A percentile compares a stretch with the other conserved stretches of the same genome.
These are phyloP conservation scores for Paralichthys olivaceus DNA, from an alignment of 2,113 vertebrate species.

Conservation along the genomic window DNA sequence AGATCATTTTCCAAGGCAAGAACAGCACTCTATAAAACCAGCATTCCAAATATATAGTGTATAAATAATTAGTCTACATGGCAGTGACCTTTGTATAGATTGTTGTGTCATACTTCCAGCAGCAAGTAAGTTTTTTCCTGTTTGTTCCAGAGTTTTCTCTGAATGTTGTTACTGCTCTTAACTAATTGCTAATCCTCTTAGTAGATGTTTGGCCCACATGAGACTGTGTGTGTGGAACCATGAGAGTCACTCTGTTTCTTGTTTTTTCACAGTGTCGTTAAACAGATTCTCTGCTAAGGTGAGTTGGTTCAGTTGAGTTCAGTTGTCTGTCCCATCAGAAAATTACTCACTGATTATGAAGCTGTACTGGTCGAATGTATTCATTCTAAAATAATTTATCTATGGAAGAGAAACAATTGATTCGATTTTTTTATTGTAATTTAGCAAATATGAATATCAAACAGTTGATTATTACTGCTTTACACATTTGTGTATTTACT, in stretches of 20 bases:
- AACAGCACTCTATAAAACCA: not conserved
- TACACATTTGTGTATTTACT: too few species aligned
- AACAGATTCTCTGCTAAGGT: conserved; percentile 97
- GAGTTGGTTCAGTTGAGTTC: conserved; percentile 63
- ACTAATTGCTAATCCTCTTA: conserved; percentile 66
- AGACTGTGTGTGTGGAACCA: not conserved
- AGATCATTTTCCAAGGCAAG: conserved; percentile 98
- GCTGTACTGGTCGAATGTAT: too few species aligned
- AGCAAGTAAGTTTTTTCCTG: not conserved
- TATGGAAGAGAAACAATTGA: not conserved
- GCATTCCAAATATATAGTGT: not conserved
- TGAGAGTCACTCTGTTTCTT: conserved; percentile 43
- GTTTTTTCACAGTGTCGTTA: conserved; percentile 89
- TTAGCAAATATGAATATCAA: too few species aligned
- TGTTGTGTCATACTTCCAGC: not conserved
- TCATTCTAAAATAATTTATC: too few species aligned
- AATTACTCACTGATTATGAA: not conserved
- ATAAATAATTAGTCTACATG: not conserved
- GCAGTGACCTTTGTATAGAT: not conserved
- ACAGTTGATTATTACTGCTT: too few species aligned
- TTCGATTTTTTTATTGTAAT: too few species aligned
- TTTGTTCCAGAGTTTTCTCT: conserved; percentile 13
- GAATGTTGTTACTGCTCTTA: conserved; percentile 13
- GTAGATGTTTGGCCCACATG: conserved; percentile 57
- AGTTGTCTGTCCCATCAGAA: not conserved